Evolutionary conservation across 2,113 vertebrate species (phyloP).

Genomic region (Myiopsitta monachus): DNA sequence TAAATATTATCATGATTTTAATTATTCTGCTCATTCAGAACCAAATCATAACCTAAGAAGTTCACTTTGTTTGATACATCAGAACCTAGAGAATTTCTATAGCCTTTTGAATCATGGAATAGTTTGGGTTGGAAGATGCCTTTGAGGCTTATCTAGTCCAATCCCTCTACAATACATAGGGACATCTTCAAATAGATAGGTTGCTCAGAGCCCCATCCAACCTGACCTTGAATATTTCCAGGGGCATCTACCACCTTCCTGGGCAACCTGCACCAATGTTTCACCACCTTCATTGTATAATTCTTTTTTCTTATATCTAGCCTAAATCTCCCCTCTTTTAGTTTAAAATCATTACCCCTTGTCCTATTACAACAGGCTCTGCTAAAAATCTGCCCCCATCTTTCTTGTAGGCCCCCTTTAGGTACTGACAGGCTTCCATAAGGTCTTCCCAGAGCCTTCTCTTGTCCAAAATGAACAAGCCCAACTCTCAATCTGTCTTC

Average conservation of each 20-base stretch:
- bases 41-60: background rate
- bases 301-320: background rate
- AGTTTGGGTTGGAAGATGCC: background rate
- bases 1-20: slow-evolving; percentile 8
- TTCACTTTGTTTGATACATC: background rate
- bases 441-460: background rate
- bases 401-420: background rate
- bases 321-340: background rate
- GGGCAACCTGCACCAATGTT: background rate
- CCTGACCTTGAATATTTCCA: background rate
- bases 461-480: background rate
- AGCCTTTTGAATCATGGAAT: background rate
- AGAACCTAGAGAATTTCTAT: background rate
- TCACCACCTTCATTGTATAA: background rate
- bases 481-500: background rate
- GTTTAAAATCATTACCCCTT: background rate
- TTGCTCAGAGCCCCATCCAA: background rate
- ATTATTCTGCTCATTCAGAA: background rate
- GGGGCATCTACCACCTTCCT: background rate
- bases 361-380: background rate
- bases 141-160: background rate
- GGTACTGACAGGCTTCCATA: background rate
- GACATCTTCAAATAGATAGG: background rate
- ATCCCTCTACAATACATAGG: background rate
- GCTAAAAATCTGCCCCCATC: background rate